phyloP scores from a whole-genome alignment of 1,140 invertebrate genomes.

The Drosophila arizonae region DNA sequence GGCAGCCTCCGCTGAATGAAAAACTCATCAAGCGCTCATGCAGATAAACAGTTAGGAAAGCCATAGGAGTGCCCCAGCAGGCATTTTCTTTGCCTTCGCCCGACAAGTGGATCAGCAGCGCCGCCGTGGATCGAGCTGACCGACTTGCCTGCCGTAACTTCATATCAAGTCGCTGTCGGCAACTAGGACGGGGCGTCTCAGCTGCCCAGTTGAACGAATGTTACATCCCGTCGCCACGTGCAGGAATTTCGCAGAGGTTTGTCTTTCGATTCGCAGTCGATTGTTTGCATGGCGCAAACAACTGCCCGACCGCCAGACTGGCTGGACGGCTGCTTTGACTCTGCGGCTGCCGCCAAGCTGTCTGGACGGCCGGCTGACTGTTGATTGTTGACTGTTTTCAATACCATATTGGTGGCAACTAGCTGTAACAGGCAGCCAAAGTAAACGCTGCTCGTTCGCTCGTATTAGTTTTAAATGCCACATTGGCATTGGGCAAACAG shows the following conservation, averaged over 20 bases:
- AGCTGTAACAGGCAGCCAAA: constrained; percentile 41
- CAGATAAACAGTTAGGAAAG: constrained; percentile 76
- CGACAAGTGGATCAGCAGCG: constrained; percentile 52
- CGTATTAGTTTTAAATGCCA: constrained; percentile 78
- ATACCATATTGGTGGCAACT: constrained; percentile 74
- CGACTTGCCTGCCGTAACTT: constrained; percentile 35
- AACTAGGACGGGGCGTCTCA: constrained; percentile 13
- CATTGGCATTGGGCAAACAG: constrained; percentile 75
- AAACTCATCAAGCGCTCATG: constrained; percentile 59
- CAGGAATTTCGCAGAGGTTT: constrained; percentile 46
- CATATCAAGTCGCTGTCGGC: constrained; percentile 43
- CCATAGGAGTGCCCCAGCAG: constrained; percentile 55
- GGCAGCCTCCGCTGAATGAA: constrained; percentile 38
- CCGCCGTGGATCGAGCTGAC: constrained; percentile 41
- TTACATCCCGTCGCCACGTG: constrained; percentile 46
- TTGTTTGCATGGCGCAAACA: constrained; percentile 66
- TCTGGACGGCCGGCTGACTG: constrained; percentile 40
- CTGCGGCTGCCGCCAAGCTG: constrained; percentile 65
- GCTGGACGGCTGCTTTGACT: constrained; percentile 20
- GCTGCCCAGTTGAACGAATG: constrained; percentile 14
- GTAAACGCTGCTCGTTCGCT: constrained; percentile 57
- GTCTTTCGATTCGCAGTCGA: constrained; percentile 48
- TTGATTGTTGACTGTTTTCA: constrained; percentile 65
- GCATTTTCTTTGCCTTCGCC: constrained; percentile 20
- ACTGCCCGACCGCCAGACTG: constrained; percentile 34